phyloP scores from a whole-genome alignment of 2,113 vertebrate species.

The Lepus europaeus region DNA sequence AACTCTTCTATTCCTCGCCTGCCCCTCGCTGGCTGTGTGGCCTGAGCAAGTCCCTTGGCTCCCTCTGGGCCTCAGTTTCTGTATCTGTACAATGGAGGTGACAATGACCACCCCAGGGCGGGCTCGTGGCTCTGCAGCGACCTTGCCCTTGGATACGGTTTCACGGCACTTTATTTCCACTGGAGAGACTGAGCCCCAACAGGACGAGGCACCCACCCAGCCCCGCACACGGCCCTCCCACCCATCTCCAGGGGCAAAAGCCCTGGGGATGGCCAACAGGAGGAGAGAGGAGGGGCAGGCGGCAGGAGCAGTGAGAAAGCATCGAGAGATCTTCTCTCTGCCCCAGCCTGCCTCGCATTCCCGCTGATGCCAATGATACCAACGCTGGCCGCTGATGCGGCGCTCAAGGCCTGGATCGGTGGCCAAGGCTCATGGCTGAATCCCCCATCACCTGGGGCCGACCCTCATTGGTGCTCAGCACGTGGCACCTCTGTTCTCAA shows the following conservation, averaged over 20 bases:
- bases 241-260: accelerated
- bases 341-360: accelerated
- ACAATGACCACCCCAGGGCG: not conserved
- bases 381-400: not conserved
- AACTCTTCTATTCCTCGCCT: not conserved
- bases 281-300: not conserved
- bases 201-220: not conserved
- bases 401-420: not conserved
- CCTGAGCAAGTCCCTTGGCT: not conserved
- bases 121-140: not conserved
- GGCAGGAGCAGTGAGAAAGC: not conserved
- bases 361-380: not conserved
- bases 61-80: slow-evolving; percentile 18
- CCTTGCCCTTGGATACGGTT: not conserved
- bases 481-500: not conserved
- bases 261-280: not conserved
- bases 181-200: too few relatives aligned
- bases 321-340: not conserved
- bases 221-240: accelerated
- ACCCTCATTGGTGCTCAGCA: not conserved
- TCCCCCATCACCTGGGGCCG: too few relatives aligned
- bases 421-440: not conserved
- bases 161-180: too few relatives aligned
- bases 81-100: slow-evolving; percentile 4
- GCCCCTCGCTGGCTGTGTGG: not conserved